Conservation (phyloP, 2,888 invertebrate species). For the Tetranychus piercei region DNA sequence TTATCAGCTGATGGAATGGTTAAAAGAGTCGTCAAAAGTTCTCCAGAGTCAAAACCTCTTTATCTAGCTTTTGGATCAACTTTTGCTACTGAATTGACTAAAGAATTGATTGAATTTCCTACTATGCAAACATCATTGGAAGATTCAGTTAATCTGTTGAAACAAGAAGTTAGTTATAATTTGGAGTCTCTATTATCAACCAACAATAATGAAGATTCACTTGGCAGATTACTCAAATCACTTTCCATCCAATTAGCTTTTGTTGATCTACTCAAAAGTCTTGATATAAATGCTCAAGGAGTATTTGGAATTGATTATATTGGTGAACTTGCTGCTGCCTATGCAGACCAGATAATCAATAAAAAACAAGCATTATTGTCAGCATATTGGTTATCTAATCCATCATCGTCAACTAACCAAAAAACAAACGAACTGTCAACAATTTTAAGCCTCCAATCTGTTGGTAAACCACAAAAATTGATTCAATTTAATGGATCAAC, state of each 20-base stretch:
- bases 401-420: not conserved
- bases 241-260: not conserved
- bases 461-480: not conserved
- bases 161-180: not conserved
- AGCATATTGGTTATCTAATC: not conserved
- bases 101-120: not conserved
- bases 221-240: not conserved
- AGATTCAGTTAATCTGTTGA: not conserved
- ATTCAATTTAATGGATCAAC: not conserved
- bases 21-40: not conserved
- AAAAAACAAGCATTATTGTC: not conserved
- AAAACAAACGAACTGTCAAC: not conserved
- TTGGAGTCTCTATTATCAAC: not conserved
- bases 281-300: not conserved
- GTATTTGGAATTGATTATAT: not conserved
- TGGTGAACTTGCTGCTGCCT: conserved; percentile 10
- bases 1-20: not conserved
- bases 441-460: not conserved
- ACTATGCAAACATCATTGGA: not conserved
- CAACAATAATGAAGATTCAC: not conserved
- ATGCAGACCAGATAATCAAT: not conserved
- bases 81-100: not conserved
- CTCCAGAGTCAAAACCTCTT: not conserved
- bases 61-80: not conserved
- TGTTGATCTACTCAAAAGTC: not conserved